Evolutionary conservation across 2,113 vertebrate genomes (phyloP).

Genomic region (Cyanoramphus novaezelandiae): DNA sequence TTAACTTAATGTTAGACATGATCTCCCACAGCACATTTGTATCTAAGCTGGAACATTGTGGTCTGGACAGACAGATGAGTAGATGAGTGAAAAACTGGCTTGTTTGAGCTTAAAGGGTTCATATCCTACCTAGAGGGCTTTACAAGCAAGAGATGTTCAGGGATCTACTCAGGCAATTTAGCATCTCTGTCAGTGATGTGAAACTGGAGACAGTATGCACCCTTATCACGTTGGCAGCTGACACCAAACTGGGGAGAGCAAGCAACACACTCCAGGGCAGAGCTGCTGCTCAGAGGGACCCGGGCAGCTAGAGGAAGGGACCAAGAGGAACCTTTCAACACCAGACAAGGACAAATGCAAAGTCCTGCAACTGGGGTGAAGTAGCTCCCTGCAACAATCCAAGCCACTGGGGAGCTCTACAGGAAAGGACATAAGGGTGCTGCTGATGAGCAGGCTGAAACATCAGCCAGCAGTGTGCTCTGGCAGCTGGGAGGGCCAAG

Average conservation of each 20-base stretch:
- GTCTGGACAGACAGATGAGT: not conserved
- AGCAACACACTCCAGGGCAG: rapidly evolving
- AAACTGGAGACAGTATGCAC: not conserved
- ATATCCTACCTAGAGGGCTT: not conserved
- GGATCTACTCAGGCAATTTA: not conserved
- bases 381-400: not conserved
- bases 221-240: not conserved
- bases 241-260: not conserved
- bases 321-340: not conserved
- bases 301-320: not conserved
- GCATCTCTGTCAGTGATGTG: not conserved
- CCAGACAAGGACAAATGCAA: not conserved
- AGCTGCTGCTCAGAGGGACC: not conserved
- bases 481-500: not conserved
- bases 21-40: not conserved
- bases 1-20: not conserved
- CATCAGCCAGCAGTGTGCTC: not conserved
- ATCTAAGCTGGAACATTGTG: not conserved
- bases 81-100: not conserved
- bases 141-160: not conserved
- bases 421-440: not conserved
- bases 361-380: not conserved
- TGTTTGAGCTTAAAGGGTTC: not conserved
- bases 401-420: not conserved
- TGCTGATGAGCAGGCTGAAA: not conserved